phyloP scores from a whole-genome alignment of 2,888 invertebrate genomes.

The Dicranocentrus wangi region DNA sequence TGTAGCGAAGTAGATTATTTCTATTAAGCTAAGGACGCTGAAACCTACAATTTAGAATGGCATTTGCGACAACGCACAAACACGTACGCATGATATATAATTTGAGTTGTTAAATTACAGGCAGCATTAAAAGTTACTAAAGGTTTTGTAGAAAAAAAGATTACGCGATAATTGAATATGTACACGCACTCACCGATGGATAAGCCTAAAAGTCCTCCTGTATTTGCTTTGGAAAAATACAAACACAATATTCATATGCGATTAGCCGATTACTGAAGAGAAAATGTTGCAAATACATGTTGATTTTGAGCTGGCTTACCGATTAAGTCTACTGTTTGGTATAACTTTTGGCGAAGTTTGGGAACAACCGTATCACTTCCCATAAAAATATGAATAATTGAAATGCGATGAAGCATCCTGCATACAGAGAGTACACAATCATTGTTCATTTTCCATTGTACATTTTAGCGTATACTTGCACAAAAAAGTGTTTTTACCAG shows the following conservation, averaged over 20 bases:
- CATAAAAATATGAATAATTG: constrained; percentile 60
- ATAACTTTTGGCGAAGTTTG: constrained; percentile 49
- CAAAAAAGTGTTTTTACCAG: constrained; percentile 24
- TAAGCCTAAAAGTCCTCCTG: constrained; percentile 65
- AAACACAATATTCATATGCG: neutral
- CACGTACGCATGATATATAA: neutral
- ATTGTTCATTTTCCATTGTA: neutral
- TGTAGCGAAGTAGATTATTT: constrained; percentile 63
- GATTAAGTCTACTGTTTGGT: constrained; percentile 56
- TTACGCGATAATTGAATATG: no score
- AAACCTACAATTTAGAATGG: constrained; percentile 55
- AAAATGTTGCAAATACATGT: no score
- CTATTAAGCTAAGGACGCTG: constrained; percentile 57
- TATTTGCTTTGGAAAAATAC: constrained; percentile 57
- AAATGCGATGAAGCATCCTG: constrained; percentile 56
- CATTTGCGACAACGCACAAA: neutral
- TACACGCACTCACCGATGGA: constrained; percentile 55
- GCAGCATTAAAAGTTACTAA: no score
- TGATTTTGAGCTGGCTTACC: no score
- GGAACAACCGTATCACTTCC: constrained; percentile 56
- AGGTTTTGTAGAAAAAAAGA: no score
- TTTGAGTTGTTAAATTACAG: no score
- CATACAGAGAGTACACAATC: neutral
- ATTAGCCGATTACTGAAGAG: no score
- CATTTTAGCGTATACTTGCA: neutral